phyloP scores from a whole-genome alignment of 1,140 invertebrate genomes.

The Pinna nobilis region DNA sequence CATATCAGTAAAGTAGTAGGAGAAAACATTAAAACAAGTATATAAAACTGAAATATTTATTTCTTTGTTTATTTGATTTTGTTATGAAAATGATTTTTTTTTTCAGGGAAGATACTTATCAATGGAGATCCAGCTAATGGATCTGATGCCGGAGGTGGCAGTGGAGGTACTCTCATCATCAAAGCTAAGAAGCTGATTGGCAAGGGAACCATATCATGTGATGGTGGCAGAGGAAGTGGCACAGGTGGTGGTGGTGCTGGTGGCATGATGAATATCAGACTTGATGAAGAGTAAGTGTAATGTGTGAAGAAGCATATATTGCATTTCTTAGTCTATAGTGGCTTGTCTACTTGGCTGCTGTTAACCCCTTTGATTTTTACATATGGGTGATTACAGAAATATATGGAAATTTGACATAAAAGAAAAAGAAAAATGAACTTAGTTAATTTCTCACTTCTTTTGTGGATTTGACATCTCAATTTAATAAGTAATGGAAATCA shows the following conservation, averaged over 20 bases:
- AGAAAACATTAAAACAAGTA: too few relatives aligned
- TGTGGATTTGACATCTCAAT: too few relatives aligned
- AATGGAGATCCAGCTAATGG: slow-evolving; percentile 53
- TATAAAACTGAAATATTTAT: too few relatives aligned
- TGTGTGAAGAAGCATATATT: not conserved
- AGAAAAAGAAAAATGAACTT: too few relatives aligned
- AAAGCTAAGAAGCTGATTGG: slow-evolving; percentile 49
- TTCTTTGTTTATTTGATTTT: not conserved
- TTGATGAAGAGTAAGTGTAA: slow-evolving; percentile 36
- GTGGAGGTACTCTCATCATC: slow-evolving; percentile 59
- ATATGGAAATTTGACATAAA: too few relatives aligned
- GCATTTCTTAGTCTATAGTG: not conserved
- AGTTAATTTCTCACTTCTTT: too few relatives aligned
- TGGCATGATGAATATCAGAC: slow-evolving; percentile 50
- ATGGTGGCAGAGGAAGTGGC: slow-evolving; percentile 56
- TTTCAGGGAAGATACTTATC: slow-evolving; percentile 54
- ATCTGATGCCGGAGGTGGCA: slow-evolving; percentile 57
- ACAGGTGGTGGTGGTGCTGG: slow-evolving; percentile 62
- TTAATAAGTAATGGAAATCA: too few relatives aligned
- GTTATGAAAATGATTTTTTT: not conserved
- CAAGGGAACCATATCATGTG: slow-evolving; percentile 50
- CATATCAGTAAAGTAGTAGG: too few relatives aligned
- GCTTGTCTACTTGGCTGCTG: too few relatives aligned
- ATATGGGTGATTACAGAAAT: too few relatives aligned
- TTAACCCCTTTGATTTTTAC: too few relatives aligned